Evolutionary conservation across 2,113 vertebrate species (phyloP).

Genomic region (Otus sunia): DNA sequence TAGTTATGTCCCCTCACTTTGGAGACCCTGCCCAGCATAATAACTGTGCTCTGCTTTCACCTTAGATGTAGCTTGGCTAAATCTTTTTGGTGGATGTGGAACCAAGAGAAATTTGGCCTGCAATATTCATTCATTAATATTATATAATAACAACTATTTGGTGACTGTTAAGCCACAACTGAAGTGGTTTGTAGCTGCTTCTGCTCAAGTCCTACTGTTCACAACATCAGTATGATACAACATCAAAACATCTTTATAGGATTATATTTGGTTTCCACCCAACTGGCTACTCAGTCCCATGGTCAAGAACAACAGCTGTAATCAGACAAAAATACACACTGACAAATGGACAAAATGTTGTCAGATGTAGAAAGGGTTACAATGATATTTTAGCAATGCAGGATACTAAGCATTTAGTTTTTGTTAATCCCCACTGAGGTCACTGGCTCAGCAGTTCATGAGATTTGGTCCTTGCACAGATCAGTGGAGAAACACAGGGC

Average conservation of each 20-base stretch:
- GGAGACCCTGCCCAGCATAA: neutral
- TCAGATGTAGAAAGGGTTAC: neutral
- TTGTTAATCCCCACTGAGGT: neutral
- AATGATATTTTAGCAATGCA: neutral
- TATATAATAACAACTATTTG: neutral
- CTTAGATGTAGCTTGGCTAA: neutral
- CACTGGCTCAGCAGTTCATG: neutral
- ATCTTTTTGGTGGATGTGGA: neutral
- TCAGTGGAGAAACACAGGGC: neutral
- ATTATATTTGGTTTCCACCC: neutral
- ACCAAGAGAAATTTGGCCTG: neutral
- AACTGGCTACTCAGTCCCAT: neutral
- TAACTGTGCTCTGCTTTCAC: neutral
- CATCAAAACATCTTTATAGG: neutral
- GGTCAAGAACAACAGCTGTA: neutral
- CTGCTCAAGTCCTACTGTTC: neutral
- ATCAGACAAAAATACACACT: neutral
- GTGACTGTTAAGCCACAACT: neutral
- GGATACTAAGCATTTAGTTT: neutral
- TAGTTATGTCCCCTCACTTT: neutral
- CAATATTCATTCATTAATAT: neutral
- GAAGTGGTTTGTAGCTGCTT: neutral
- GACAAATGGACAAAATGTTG: neutral
- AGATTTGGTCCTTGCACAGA: neutral
- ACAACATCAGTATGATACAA: neutral